Conservation (phyloP, 2,888 invertebrate genomes). For the Agriotes lineatus region DNA sequence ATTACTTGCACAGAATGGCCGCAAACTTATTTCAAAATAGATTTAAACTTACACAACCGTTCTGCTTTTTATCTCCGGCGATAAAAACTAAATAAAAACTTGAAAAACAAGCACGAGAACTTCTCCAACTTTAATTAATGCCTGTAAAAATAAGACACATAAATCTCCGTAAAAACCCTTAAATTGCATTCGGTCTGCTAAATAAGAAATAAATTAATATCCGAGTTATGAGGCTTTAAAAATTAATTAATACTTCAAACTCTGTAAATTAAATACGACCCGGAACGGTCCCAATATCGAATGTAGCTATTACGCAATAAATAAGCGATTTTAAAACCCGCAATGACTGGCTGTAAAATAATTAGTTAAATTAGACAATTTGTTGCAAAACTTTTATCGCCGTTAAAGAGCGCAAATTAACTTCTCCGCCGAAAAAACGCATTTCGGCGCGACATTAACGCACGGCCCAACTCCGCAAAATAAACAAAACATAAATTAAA, state of each 20-base stretch:
- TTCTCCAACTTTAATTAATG: constrained; percentile 44
- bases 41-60: constrained; percentile 44
- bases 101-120: constrained; percentile 43
- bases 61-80: constrained; percentile 42
- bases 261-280: constrained; percentile 40
- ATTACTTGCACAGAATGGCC: constrained; percentile 50
- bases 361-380: constrained; percentile 17
- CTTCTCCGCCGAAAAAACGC: neutral
- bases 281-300: constrained; percentile 28
- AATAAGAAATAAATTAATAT: constrained; percentile 44
- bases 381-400: neutral
- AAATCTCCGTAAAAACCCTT: constrained; percentile 40
- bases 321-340: constrained; percentile 29
- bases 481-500: constrained; percentile 54
- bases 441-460: neutral
- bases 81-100: constrained; percentile 45
- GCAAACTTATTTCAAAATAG: constrained; percentile 45
- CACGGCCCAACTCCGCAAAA: constrained; percentile 28
- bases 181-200: constrained; percentile 41
- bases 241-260: constrained; percentile 46
- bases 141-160: constrained; percentile 44
- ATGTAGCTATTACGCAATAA: constrained; percentile 29
- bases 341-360: constrained; percentile 4
- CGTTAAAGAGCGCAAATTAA: neutral
- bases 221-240: constrained; percentile 42